These are phyloP conservation scores for Botia almorhae DNA, from an alignment of 2,797 vertebrate species.

Conservation along the genomic window DNA sequence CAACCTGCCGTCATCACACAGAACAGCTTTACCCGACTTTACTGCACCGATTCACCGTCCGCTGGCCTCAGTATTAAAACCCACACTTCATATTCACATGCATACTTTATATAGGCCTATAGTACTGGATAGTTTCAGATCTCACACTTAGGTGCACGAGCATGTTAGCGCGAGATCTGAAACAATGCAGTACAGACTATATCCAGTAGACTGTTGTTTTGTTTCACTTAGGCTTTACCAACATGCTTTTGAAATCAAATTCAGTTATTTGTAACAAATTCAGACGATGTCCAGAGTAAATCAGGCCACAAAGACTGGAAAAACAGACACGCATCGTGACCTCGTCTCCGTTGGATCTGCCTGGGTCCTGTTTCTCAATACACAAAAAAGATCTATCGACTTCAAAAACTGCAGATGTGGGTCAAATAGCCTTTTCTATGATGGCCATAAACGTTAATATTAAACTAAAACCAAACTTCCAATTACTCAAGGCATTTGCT, in stretches of 20 bases:
- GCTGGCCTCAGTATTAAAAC: neutral
- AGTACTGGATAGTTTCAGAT: neutral
- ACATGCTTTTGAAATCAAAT: conserved; percentile 36
- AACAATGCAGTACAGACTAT: neutral
- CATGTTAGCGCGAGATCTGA: neutral
- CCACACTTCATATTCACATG: neutral
- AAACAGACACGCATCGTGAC: conserved; percentile 8
- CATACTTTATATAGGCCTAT: neutral
- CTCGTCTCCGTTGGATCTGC: conserved; percentile 16
- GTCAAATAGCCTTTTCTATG: conserved; percentile 17
- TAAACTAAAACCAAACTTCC: conserved; percentile 38
- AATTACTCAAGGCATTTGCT: conserved; percentile 41
- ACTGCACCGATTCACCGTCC: neutral
- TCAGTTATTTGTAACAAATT: conserved; percentile 29
- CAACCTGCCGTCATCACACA: conserved; percentile 44
- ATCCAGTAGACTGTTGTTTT: neutral
- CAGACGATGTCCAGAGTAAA: conserved; percentile 30
- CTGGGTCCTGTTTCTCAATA: neutral
- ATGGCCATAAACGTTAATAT: conserved; percentile 50
- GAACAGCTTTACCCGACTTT: conserved; percentile 18
- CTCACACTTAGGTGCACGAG: neutral
- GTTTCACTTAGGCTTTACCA: conserved; percentile 1
- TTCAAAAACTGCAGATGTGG: conserved; percentile 47
- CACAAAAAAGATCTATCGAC: conserved; percentile 20
- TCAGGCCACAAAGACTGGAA: conserved; percentile 4